Base-by-base conservation (phyloP, 2,113 vertebrate species). In the Zosterops lateralis region DNA sequence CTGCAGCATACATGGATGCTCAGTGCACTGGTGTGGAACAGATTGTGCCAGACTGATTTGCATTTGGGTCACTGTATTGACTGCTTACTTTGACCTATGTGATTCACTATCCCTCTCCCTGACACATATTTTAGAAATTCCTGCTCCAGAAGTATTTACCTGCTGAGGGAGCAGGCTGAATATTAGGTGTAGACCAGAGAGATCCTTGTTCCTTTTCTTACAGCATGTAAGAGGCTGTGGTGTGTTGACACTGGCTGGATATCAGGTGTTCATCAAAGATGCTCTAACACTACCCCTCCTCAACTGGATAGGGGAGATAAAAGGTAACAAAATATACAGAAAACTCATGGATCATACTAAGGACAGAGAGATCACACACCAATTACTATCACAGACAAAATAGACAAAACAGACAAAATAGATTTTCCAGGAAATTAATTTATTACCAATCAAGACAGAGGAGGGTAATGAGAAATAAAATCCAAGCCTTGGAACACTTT, bases 221-320 rank as follows among this genome's bases (percentile, higher is more conserved):
- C 0, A 3, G n/a, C 14, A 1, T 3, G 19, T 17, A 10, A 75
- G 32, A 56, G 14, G 31, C 20, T 53, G 32, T n/a, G 48, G 4
- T 72, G 36, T 36, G 18, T 29, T 72, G 42, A 51, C 8, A 32
- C 5, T 82, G 60, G 17, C 15, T 72, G 42, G 29, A 72, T 7
- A 12, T 9, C 53, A 61, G 65, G 3, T 28, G 17, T 18, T 51
- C 28, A 40, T 36, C 58, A 66, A 85, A 85, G 57, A 15, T 4
- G 9, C n/a, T 48, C 26, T 6, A 19, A 53, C 8, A 19, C 5
- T 9, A 38, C 5, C 9, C 24, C 12, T 57, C 25, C 20, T 44
- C 60, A 76, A 3, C 50, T 22, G 57, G 40, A n/a, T 11, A 14
- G 24, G 14, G 17, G 38, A 76, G 32, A 65, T n/a, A 38, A 54